Base-by-base conservation (phyloP, 1,140 invertebrate genomes). In the Drosophila simulans region DNA sequence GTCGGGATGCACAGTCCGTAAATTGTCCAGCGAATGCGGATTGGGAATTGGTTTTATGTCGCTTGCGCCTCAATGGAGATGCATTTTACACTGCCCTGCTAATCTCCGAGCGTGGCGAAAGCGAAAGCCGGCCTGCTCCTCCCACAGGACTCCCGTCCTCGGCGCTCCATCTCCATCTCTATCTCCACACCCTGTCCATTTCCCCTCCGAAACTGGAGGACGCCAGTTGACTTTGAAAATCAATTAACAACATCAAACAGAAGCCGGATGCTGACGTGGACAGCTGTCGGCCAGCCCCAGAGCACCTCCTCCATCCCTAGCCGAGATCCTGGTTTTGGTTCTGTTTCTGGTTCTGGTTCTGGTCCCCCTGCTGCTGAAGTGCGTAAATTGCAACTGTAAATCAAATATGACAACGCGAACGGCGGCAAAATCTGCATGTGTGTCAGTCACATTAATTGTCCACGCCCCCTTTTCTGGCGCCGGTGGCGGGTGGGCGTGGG, bases 181-280 rank as follows among this genome's bases (percentile, higher is more conserved):
- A 39, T 12, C 25, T 2, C 11, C 34, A 10, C 1, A 3, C 17
- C 13, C 8, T 3, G 2, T 12, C 27, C 42, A 22, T 12, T 8
- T 22, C 20, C 4, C 25, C 25, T 27, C 12, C 5, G 3, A 39
- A 40, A 40, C 34, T 13, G 35, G 27, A 43, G 25, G 20, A 70
- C 64, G 66, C 51, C 55, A 62, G 69, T 85, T 83, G 90, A 91
- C 85, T 91, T 91, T 91, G 89, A 91, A 91, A 91, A 91, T 91
- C 89, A 91, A 91, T 91, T 91, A 91, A 91, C 89, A 91, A 91
- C 89, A 91, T 91, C 89, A 91, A 91, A 91, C 89, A 91, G 79
- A 89, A 77, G 86, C 84, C 75, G 72, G 54, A 79, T 79, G 80
- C 84, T 88, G 84, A 88, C 83, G 80, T 88, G 72, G 84, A 89